Base-by-base conservation (phyloP, 1,140 invertebrate species). In the Pseudomyrmex cubaensis region DNA sequence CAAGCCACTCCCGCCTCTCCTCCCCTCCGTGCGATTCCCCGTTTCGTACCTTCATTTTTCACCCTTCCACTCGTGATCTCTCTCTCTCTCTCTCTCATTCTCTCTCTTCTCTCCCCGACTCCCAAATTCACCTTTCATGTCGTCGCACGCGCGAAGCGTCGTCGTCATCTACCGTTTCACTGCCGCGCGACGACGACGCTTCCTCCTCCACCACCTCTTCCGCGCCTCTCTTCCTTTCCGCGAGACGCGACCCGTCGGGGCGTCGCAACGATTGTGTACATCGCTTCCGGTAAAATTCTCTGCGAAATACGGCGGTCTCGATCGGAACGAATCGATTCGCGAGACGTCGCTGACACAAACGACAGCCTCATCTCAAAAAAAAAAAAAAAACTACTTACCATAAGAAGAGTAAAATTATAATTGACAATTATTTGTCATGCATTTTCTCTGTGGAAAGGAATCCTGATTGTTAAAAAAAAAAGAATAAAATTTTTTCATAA, bases 11-110 rank as follows among this genome's bases (percentile, higher is more conserved):
- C 48, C 12, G 61, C 56, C 59, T 46, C 75, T 64, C 59, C 73
- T n/a, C 62, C 3, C 57, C 62, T 1, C 57, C 69, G 35, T 20
- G 82, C 69, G 76, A 86, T 86, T 84, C 67, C 62, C 62, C 82
- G 69, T 82, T 82, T 88, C 85, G 85, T 82, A 61, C 70, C 70
- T 70, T 75, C 87, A 89, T 89, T 89, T 89, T 89, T 89, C 87
- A 89, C 80, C 78, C 59, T 12, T 20, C 61, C 56, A 17, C 25
- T 54, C 52, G 54, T 62, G 52, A 78, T 78, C 82, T 61, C 67
- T 22, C 12, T 25, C 22, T 22, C 12, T 25, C 22, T 22, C 25
- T 25, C 25, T 25, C n/a, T 59, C 20, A 46, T 17, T 56, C 22
- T 80, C 83, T 63, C 62, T 17, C 12, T n/a, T 17, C 20, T 73